Percentiles rank a stretch among this genome's conserved stretches.
These are phyloP conservation scores for Whitmania pigra DNA, from an alignment of 1,140 invertebrate genomes.

Conservation along the genomic window DNA sequence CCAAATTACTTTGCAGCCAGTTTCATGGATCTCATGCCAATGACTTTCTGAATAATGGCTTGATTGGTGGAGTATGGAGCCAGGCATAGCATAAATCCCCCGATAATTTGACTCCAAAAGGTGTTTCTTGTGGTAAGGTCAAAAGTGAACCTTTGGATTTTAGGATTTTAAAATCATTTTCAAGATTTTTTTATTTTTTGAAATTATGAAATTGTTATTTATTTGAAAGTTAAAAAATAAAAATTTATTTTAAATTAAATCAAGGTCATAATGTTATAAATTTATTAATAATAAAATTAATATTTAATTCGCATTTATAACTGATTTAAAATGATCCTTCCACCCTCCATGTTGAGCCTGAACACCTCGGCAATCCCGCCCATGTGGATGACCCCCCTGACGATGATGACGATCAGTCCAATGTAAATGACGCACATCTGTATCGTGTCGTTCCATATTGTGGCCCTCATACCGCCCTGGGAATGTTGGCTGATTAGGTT, in stretches of 20 bases:
- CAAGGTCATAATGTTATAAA: no score
- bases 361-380: conserved; percentile 54
- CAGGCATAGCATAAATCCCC: conserved; percentile 71
- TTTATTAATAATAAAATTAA: no score
- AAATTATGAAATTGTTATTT: no score
- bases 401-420: conserved; percentile 16
- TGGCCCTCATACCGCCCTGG: conserved; percentile 23
- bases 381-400: conserved; percentile 49
- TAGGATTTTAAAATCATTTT: no score
- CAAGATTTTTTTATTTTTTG: no score
- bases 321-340: conserved; percentile 47
- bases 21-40: conserved; percentile 56
- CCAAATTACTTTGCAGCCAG: conserved; percentile 49
- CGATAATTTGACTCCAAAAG: conserved; percentile 68
- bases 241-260: no score
- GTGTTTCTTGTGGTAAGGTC: conserved; percentile 64
- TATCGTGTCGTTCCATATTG: conserved; percentile 18
- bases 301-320: neutral
- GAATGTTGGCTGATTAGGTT: neutral
- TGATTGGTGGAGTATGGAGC: conserved; percentile 77
- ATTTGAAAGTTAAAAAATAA: no score
- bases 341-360: conserved; percentile 50
- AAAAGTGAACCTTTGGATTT: conserved; percentile 48
- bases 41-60: conserved; percentile 73
- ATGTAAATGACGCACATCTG: conserved; percentile 16